Conservation (phyloP, 2,113 vertebrate genomes). For the Zingel zingel region DNA sequence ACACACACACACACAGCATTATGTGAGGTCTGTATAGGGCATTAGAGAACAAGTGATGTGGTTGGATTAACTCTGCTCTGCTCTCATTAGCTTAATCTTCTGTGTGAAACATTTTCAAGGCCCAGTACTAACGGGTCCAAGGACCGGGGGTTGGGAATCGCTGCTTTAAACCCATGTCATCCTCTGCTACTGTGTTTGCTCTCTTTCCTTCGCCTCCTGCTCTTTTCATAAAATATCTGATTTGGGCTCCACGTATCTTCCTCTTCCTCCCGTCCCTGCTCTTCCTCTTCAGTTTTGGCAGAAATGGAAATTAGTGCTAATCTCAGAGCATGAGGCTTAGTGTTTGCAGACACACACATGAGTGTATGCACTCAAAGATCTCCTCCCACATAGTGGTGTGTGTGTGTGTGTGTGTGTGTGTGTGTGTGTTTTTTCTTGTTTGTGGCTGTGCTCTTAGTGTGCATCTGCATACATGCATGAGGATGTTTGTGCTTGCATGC, state of each 20-base stretch:
- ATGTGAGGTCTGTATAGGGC: constrained; percentile 39
- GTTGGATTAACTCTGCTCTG: constrained; percentile 54
- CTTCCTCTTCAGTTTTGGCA: constrained; percentile 28
- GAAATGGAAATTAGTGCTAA: constrained; percentile 48
- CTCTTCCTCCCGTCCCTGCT: background rate
- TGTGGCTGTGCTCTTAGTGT: background rate
- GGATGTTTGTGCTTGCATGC: background rate
- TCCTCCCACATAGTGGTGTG: background rate
- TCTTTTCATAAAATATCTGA: background rate
- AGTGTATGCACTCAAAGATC: background rate
- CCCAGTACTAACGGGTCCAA: no score
- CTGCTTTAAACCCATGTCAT: background rate
- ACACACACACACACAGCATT: constrained; percentile 1
- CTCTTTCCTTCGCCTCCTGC: background rate
- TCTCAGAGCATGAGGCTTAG: constrained; percentile 40
- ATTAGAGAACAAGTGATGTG: constrained; percentile 10
- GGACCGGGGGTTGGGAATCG: no score
- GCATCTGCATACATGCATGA: background rate
- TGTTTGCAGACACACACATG: background rate
- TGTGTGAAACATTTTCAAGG: background rate
- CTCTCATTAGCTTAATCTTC: constrained; percentile 60
- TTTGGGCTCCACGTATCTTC: background rate
- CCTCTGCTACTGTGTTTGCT: background rate
- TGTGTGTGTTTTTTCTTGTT: background rate
- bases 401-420: constrained; percentile 14